Conservation (phyloP, 2,888 invertebrate genomes). For the Merodon equestris region DNA sequence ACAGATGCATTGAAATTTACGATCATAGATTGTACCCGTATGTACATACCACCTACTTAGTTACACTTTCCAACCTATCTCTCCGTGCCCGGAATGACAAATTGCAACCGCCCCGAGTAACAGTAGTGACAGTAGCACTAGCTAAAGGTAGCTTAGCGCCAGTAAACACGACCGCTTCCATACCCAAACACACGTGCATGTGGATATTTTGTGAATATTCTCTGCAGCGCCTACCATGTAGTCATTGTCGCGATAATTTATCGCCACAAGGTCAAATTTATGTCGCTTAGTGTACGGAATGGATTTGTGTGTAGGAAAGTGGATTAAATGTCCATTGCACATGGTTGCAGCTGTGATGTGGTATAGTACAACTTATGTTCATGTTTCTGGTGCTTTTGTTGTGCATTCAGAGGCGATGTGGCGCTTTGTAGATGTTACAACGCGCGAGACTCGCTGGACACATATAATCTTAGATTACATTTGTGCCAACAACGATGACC, state of each 20-base stretch:
- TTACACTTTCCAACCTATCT: conserved; percentile 7
- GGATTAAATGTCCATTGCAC: conserved; percentile 47
- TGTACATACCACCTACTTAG: neutral
- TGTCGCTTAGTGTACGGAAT: conserved; percentile 54
- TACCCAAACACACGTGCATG: conserved; percentile 44
- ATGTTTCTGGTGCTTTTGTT: conserved; percentile 34
- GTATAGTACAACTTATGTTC: conserved; percentile 57
- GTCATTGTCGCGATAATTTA: conserved; percentile 60
- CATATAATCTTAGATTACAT: conserved; percentile 62
- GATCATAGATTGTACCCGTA: no score
- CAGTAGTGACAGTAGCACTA: conserved; percentile 50
- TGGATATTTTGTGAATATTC: no score
- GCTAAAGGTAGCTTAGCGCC: conserved; percentile 64
- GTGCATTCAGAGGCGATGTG: no score
- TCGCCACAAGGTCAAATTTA: conserved; percentile 67
- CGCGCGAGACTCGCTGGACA: conserved; percentile 56
- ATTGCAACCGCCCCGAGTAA: conserved; percentile 28
- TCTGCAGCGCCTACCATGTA: conserved; percentile 36
- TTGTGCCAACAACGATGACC: conserved; percentile 45
- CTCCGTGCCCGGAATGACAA: conserved; percentile 48
- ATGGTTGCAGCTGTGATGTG: conserved; percentile 16
- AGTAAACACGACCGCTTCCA: conserved; percentile 56
- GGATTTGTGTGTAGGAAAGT: conserved; percentile 45
- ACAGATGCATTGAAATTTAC: neutral
- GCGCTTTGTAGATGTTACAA: conserved; percentile 16